phyloP scores from a whole-genome alignment of 2,113 vertebrate genomes.

The Atrichornis clamosus region DNA sequence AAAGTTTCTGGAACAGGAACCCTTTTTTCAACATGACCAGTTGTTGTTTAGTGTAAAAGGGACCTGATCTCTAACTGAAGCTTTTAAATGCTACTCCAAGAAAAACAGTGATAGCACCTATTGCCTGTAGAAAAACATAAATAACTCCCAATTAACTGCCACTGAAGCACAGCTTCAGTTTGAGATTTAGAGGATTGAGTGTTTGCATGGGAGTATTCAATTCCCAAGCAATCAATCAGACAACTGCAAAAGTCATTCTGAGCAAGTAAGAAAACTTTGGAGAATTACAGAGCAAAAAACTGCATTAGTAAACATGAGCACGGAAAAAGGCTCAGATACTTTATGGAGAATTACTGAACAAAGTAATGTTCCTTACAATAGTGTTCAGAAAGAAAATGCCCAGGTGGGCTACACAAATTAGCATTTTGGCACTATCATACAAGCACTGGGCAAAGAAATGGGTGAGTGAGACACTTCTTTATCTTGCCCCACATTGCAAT shows the following conservation, averaged over 20 bases:
- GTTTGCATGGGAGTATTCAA: not conserved
- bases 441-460: not conserved
- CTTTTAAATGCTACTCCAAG: not conserved
- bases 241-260: not conserved
- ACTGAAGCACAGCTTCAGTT: not conserved
- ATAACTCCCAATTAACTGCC: not conserved
- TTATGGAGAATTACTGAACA: not conserved
- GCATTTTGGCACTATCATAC: not conserved
- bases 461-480: not conserved
- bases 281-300: not conserved
- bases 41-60: not conserved
- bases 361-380: not conserved
- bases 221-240: not conserved
- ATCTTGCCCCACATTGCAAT: not conserved
- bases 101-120: not conserved
- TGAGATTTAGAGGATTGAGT: not conserved
- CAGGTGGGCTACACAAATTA: not conserved
- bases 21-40: not conserved
- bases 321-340: not conserved
- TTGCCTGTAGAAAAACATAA: not conserved
- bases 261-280: not conserved
- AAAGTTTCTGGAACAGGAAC: not conserved
- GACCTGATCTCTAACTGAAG: not conserved
- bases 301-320: not conserved
- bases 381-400: not conserved